phyloP scores from a whole-genome alignment of 2,888 invertebrate species.

The Dolichomitus sp. region DNA sequence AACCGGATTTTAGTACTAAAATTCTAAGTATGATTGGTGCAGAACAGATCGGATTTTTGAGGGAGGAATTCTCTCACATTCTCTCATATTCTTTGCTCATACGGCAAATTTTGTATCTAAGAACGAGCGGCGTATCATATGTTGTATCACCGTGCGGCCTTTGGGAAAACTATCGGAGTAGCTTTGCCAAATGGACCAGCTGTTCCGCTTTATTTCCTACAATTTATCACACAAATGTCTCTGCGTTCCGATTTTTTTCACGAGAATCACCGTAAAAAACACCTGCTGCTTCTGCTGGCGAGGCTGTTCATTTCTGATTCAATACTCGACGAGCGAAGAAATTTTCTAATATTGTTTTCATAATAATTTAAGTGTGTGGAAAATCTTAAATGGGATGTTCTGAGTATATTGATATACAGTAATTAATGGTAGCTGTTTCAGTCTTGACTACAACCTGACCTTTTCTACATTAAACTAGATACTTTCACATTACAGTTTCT shows the following conservation, averaged over 20 bases:
- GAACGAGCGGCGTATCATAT: background rate
- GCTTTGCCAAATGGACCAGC: constrained; percentile 24
- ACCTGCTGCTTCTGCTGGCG: constrained; percentile 17
- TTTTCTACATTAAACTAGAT: background rate
- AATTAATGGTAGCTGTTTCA: background rate
- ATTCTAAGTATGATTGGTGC: background rate
- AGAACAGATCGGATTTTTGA: background rate
- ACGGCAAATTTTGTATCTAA: constrained; percentile 1
- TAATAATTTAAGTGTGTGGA: background rate
- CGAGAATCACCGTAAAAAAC: constrained; percentile 39
- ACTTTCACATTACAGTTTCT: background rate
- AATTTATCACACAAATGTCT: constrained; percentile 49
- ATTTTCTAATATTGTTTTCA: background rate
- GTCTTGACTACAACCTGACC: background rate
- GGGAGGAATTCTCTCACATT: background rate
- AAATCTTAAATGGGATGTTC: background rate
- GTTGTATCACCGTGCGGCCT: constrained; percentile 3
- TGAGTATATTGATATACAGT: background rate
- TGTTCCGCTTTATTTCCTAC: constrained; percentile 1
- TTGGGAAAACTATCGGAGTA: constrained; percentile 16
- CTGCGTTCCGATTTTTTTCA: constrained; percentile 20
- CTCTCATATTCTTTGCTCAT: background rate
- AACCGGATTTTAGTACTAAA: background rate
- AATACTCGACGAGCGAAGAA: background rate
- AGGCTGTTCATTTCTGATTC: background rate